phyloP scores from a whole-genome alignment of 1,140 invertebrate genomes.

The Bactericera cockerelli region DNA sequence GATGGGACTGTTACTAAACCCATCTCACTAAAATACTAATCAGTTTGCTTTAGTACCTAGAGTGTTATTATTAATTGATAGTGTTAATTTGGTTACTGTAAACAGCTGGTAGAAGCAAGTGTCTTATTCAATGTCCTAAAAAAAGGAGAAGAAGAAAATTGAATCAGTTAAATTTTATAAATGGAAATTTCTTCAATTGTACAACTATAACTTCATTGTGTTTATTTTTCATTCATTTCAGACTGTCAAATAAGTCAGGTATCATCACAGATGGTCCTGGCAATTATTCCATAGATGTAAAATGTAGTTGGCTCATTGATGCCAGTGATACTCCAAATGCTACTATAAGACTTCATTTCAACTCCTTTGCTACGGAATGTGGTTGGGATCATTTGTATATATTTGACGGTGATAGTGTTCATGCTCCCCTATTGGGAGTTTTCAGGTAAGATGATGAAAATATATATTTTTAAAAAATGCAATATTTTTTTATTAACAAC shows the following conservation, averaged over 20 bases:
- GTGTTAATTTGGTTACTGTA: too few species aligned
- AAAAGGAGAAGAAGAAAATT: too few species aligned
- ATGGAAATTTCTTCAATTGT: too few species aligned
- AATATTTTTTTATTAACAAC: neutral
- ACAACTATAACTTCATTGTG: too few species aligned
- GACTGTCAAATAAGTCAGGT: conserved; percentile 56
- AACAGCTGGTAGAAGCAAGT: too few species aligned
- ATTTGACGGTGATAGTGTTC: conserved; percentile 89
- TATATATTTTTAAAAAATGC: too few species aligned
- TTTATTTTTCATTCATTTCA: conserved; percentile 31
- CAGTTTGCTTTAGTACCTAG: too few species aligned
- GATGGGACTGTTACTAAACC: too few species aligned
- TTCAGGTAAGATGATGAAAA: conserved; percentile 46
- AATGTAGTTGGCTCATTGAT: conserved; percentile 91
- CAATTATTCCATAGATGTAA: conserved; percentile 86
- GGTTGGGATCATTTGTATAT: conserved; percentile 97
- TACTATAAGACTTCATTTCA: conserved; percentile 60
- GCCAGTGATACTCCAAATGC: conserved; percentile 36
- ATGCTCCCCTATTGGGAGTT: conserved; percentile 76
- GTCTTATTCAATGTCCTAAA: too few species aligned
- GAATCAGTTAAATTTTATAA: too few species aligned
- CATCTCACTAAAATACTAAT: too few species aligned
- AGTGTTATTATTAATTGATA: too few species aligned
- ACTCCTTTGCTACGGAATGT: conserved; percentile 93
- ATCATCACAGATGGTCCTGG: conserved; percentile 80